Conservation (phyloP, 37 sponge, comb jelly and placozoan genomes). For the Agelas oroides region DNA sequence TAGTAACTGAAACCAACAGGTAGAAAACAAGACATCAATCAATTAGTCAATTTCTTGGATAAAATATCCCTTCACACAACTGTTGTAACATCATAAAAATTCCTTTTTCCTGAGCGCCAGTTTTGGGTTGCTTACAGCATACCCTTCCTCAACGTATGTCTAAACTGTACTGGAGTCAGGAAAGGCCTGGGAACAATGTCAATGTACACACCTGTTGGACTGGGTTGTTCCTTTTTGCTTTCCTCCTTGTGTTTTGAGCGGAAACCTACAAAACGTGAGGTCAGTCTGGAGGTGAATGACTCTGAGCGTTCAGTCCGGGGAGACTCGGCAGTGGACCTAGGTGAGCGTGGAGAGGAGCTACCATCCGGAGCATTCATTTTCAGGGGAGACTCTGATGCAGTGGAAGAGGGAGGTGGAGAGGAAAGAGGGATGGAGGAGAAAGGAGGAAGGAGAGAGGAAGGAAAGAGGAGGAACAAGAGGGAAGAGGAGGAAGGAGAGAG, state of each 20-base stretch:
- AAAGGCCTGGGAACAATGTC: too few species aligned
- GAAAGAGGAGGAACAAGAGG: neutral
- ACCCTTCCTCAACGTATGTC: neutral
- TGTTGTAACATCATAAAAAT: too few species aligned
- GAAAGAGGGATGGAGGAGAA: neutral
- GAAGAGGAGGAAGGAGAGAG: neutral
- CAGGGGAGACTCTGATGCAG: too few species aligned
- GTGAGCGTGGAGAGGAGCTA: too few species aligned
- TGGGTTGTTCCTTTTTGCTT: neutral
- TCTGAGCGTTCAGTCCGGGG: neutral
- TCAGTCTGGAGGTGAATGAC: slow-evolving; percentile 42
- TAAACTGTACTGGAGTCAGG: neutral
- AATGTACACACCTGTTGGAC: neutral
- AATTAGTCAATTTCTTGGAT: neutral
- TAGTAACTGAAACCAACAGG: neutral
- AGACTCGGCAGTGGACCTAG: too few species aligned
- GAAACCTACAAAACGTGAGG: slow-evolving; percentile 48
- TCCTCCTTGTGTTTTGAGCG: slow-evolving; percentile 24
- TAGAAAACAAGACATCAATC: neutral
- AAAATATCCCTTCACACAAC: neutral
- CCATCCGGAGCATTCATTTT: too few species aligned
- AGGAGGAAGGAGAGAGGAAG: neutral
- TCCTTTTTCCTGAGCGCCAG: too few species aligned
- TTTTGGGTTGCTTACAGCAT: too few species aligned
- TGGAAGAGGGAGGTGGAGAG: neutral